Percentiles rank a stretch among this genome's conserved stretches.
Conservation (phyloP, 2,797 vertebrate genomes). For the Cossypha niveicapilla region DNA sequence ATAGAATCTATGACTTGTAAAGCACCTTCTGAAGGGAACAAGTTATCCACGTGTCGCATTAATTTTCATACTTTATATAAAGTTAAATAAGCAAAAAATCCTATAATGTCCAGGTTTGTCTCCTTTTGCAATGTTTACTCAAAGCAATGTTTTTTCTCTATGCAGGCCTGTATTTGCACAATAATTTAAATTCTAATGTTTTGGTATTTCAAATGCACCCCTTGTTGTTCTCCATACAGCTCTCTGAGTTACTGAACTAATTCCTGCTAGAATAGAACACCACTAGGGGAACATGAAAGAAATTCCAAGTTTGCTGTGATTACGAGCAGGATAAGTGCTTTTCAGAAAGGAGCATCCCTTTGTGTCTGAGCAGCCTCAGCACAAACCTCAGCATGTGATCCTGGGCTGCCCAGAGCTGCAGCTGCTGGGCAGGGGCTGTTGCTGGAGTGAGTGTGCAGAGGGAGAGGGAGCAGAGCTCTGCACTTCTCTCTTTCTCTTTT, state of each 20-base stretch:
- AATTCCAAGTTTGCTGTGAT: neutral
- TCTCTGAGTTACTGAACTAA: neutral
- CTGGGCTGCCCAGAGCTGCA: neutral
- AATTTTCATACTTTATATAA: conserved; percentile 56
- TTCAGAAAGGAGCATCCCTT: neutral
- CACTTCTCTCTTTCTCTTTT: neutral
- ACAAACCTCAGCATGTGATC: neutral
- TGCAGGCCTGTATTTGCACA: neutral
- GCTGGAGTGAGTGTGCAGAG: neutral
- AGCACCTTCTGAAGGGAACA: conserved; percentile 34
- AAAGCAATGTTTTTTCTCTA: neutral
- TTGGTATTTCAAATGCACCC: neutral
- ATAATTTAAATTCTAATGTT: neutral
- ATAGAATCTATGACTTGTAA: conserved; percentile 50
- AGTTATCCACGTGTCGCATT: conserved; percentile 32
- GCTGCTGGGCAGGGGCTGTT: neutral
- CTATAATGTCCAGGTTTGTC: neutral
- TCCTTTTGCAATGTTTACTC: conserved; percentile 1
- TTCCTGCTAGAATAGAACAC: neutral
- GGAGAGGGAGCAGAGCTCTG: neutral
- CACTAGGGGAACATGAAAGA: neutral
- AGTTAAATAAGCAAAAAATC: neutral
- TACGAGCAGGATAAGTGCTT: neutral
- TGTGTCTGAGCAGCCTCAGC: neutral
- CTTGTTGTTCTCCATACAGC: neutral